Percentiles rank a stretch among this genome's conserved stretches.
Conservation (phyloP, 1,140 invertebrate genomes). For the Drosophila kepulauana region DNA sequence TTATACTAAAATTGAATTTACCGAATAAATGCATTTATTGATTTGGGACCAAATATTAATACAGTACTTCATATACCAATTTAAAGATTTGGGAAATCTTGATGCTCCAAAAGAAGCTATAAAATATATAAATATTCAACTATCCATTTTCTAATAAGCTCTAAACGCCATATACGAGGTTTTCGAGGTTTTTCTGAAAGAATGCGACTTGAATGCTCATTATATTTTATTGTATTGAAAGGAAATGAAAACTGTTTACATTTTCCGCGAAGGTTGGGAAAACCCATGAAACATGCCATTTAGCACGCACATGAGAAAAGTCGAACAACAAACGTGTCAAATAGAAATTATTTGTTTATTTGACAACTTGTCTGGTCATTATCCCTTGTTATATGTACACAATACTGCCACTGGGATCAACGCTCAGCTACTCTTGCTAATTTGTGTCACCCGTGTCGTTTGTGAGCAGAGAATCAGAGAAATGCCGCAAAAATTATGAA, state of each 20-base stretch:
- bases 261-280: conserved; percentile 53
- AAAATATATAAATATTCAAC: no score
- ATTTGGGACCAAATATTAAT: no score
- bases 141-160: no score
- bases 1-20: no score
- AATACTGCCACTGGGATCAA: conserved; percentile 7
- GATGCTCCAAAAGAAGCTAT: no score
- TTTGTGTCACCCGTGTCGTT: conserved; percentile 32
- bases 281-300: conserved; percentile 55
- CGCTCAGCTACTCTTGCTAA: conserved; percentile 42
- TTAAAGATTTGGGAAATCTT: no score
- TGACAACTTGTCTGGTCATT: conserved; percentile 65
- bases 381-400: conserved; percentile 65
- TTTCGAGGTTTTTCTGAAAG: no score
- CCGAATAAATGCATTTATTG: no score
- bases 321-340: conserved; percentile 29
- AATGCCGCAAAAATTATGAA: conserved; percentile 78
- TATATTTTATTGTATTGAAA: conserved; percentile 19
- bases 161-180: no score
- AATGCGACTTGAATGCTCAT: neutral
- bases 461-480: conserved; percentile 44
- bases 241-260: conserved; percentile 52
- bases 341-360: conserved; percentile 47
- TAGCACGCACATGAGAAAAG: conserved; percentile 55
- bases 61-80: no score